Conservation (phyloP, 2,113 vertebrate species). For the Misgurnus mizolepis region DNA sequence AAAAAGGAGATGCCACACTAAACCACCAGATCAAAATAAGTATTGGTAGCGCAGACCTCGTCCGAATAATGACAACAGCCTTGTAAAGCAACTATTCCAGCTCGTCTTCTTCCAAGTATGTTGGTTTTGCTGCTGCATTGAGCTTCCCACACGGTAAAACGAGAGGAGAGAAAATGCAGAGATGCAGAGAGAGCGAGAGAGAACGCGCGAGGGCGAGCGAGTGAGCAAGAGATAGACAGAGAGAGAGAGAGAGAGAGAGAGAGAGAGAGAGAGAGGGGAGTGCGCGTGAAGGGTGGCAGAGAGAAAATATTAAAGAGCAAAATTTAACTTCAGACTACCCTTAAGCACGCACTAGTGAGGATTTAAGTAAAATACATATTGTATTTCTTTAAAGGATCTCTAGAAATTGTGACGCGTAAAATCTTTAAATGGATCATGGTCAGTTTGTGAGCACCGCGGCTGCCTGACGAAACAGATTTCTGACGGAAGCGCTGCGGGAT, state of each 20-base stretch:
- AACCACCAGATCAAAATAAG: constrained; percentile 5
- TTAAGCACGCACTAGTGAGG: not conserved
- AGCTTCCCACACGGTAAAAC: constrained; percentile 49
- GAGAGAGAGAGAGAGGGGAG: not conserved
- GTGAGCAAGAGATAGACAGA: constrained; percentile 42
- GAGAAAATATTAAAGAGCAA: constrained; percentile 19
- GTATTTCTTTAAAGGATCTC: not conserved
- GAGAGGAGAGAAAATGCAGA: constrained; percentile 47
- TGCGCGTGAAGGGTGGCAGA: not conserved
- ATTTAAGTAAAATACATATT: not conserved
- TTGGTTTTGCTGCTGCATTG: constrained; percentile 56
- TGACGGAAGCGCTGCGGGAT: not conserved
- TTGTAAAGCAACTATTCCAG: constrained; percentile 50
- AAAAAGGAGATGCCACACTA: constrained; percentile 32
- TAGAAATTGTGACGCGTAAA: not conserved
- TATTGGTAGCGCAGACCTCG: constrained; percentile 42
- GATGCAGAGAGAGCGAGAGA: constrained; percentile 41
- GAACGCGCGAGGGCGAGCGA: constrained; percentile 41
- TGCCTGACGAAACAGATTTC: not conserved
- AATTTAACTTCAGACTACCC: constrained; percentile 31
- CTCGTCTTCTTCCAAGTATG: constrained; percentile 44
- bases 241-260: constrained; percentile 28
- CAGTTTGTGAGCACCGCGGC: constrained; percentile 11
- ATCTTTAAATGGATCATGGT: constrained; percentile 33
- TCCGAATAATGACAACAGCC: constrained; percentile 28